Percentiles rank a stretch among this genome's conserved stretches.
Evolutionary conservation across 2,113 vertebrate species (phyloP).

Genomic region (Cromileptes altivelis): DNA sequence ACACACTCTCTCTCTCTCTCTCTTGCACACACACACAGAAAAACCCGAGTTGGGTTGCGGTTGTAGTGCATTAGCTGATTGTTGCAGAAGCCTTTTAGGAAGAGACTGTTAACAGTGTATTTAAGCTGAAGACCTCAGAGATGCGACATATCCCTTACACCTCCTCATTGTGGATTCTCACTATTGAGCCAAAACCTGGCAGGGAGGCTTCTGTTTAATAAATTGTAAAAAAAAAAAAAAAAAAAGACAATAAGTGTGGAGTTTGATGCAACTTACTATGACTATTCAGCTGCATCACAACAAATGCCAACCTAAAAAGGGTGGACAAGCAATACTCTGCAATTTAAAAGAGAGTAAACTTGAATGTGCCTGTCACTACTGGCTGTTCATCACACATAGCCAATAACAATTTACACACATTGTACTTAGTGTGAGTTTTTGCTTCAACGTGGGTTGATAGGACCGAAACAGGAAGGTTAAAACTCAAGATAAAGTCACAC

Average conservation of each 20-base stretch:
- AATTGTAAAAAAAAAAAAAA: too few species aligned
- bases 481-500: neutral
- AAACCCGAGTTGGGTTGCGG: conserved; percentile 37
- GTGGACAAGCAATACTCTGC: neutral
- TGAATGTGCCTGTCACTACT: neutral
- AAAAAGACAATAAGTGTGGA: neutral
- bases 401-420: neutral
- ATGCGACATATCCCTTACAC: conserved; percentile 44
- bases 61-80: conserved; percentile 73
- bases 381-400: neutral
- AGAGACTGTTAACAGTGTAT: conserved; percentile 43
- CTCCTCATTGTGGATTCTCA: conserved; percentile 17
- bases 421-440: neutral
- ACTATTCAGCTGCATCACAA: neutral
- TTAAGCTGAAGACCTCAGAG: conserved; percentile 49
- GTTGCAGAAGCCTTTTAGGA: conserved; percentile 40
- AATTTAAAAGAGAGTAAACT: neutral
- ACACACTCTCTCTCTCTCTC: neutral
- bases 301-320: neutral
- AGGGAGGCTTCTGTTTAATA: neutral
- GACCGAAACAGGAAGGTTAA: neutral
- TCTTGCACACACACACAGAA: conserved; percentile 15
- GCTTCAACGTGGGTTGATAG: neutral
- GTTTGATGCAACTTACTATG: neutral
- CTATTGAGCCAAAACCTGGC: neutral